Conservation (phyloP, 2,888 invertebrate species). For the Dasysyrphus tricinctus region DNA sequence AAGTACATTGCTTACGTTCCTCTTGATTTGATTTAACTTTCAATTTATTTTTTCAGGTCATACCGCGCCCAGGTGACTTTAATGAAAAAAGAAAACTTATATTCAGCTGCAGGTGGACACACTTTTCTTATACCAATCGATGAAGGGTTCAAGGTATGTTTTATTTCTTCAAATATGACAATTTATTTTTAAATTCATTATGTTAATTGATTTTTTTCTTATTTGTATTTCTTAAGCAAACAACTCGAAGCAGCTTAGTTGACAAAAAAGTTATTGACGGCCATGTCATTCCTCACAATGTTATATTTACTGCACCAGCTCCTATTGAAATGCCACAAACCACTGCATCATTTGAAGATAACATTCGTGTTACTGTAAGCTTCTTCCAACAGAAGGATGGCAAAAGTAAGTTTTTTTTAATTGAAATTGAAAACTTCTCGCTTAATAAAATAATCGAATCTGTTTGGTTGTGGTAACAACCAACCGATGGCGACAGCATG, state of each 20-base stretch:
- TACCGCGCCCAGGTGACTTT: conserved; percentile 91
- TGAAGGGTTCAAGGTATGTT: conserved; percentile 93
- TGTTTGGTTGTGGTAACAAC: neutral
- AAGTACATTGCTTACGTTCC: too few species aligned
- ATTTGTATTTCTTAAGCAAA: conserved; percentile 84
- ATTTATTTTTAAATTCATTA: too few species aligned
- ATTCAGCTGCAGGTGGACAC: conserved; percentile 90
- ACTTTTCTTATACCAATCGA: conserved; percentile 96
- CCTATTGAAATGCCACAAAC: conserved; percentile 89
- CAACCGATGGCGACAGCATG: too few species aligned
- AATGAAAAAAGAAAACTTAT: conserved; percentile 89
- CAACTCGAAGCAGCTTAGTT: conserved; percentile 89
- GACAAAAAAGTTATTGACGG: conserved; percentile 94
- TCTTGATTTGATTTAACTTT: conserved; percentile 74
- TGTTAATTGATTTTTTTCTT: neutral
- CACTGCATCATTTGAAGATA: conserved; percentile 92
- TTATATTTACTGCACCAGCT: conserved; percentile 93
- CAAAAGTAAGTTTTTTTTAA: conserved; percentile 85
- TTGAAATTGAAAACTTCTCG: conserved; percentile 21
- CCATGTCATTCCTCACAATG: conserved; percentile 94
- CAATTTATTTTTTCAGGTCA: conserved; percentile 84
- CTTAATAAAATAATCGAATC: neutral
- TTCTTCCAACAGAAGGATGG: conserved; percentile 90
- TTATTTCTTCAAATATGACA: too few species aligned
- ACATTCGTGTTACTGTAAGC: conserved; percentile 92